phyloP scores from a whole-genome alignment of 2,888 invertebrate species.

The Microplitis deprimator region DNA sequence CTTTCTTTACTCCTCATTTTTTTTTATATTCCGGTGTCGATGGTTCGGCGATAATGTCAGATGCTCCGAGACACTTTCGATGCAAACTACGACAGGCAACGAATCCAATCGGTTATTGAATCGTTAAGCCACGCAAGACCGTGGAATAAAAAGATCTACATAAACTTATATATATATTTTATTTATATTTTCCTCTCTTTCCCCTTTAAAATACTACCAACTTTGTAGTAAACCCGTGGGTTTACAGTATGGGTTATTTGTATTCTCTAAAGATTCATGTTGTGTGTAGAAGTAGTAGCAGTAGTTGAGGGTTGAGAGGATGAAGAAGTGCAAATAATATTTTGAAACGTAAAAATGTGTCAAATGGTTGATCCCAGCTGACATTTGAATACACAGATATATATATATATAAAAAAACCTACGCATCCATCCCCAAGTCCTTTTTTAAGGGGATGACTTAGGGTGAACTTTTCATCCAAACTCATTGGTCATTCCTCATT shows the following conservation, averaged over 20 bases:
- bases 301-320: slow-evolving; percentile 45
- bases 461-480: slow-evolving; percentile 22
- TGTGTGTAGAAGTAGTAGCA: neutral
- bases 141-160: slow-evolving; percentile 65
- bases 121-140: slow-evolving; percentile 63
- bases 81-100: slow-evolving; percentile 58
- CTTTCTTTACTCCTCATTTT: slow-evolving; percentile 11
- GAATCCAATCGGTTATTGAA: slow-evolving; percentile 69
- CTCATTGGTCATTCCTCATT: slow-evolving; percentile 1
- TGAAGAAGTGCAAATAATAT: slow-evolving; percentile 67
- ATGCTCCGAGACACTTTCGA: slow-evolving; percentile 60
- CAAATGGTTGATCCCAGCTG: slow-evolving; percentile 69
- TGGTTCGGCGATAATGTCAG: slow-evolving; percentile 39
- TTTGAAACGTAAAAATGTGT: slow-evolving; percentile 70
- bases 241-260: slow-evolving; percentile 33
- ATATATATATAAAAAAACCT: slow-evolving; percentile 16
- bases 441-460: slow-evolving; percentile 19
- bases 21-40: slow-evolving; percentile 25
- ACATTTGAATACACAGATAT: slow-evolving; percentile 67
- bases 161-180: slow-evolving; percentile 49
- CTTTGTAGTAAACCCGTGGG: slow-evolving; percentile 31
- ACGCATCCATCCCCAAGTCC: neutral
- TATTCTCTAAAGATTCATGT: slow-evolving; percentile 35
- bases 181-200: slow-evolving; percentile 27
- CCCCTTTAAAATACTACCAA: slow-evolving; percentile 11